Conservation (phyloP, 2,888 invertebrate species). For the Tribolium freemani region DNA sequence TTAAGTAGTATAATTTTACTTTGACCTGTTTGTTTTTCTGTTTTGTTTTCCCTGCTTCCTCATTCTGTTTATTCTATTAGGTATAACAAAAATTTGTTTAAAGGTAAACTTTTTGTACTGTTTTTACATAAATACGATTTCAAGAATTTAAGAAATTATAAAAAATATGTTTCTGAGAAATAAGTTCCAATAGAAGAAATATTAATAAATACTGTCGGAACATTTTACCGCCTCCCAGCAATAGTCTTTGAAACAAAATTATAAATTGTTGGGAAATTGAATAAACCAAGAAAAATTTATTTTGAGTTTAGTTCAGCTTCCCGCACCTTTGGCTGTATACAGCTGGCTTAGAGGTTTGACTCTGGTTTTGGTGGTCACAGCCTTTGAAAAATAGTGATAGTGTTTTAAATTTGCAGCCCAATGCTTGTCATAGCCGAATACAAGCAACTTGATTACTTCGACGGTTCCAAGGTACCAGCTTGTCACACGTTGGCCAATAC, state of each 20-base stretch:
- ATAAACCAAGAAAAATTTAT: no score
- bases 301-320: background rate
- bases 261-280: no score
- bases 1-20: background rate
- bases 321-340: conserved; percentile 14
- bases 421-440: conserved; percentile 84
- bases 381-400: conserved; percentile 27
- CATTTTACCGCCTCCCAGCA: no score
- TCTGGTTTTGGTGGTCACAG: conserved; percentile 57
- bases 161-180: no score
- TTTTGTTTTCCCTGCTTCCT: background rate
- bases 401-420: conserved; percentile 78
- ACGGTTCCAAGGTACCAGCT: conserved; percentile 79
- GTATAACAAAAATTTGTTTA: no score
- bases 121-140: background rate
- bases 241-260: no score
- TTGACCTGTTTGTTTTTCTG: background rate
- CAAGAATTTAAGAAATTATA: background rate
- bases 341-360: conserved; percentile 47
- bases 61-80: background rate
- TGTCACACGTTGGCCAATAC: conserved; percentile 86
- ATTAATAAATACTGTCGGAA: no score
- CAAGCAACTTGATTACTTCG: conserved; percentile 76
- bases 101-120: no score
- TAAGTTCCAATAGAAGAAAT: no score